Evolutionary conservation across 1,140 invertebrate genomes (phyloP).

Genomic region (Drosophila guanche): DNA sequence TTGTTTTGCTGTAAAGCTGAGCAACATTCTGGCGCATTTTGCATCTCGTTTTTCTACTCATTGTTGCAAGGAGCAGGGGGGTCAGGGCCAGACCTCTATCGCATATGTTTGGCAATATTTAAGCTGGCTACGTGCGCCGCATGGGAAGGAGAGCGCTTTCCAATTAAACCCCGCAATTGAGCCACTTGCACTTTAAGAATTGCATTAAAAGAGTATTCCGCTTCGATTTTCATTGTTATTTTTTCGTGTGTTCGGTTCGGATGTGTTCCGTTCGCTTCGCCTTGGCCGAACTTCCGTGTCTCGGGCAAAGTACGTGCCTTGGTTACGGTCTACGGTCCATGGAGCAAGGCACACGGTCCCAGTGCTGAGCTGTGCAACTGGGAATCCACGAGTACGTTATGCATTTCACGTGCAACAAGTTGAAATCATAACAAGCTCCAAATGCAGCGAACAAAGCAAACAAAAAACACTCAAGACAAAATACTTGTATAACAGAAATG

Average conservation of each 20-base stretch:
- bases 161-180: conserved; percentile 67
- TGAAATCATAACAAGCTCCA: conserved; percentile 74
- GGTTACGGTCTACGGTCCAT: conserved; percentile 46
- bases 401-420: conserved; percentile 81
- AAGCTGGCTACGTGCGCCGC: conserved; percentile 46
- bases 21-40: conserved; percentile 39
- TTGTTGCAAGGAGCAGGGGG: not conserved
- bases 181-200: conserved; percentile 75
- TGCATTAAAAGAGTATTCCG: conserved; percentile 61
- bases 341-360: not conserved
- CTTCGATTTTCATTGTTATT: conserved; percentile 45
- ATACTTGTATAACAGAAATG: conserved; percentile 67
- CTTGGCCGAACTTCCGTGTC: conserved; percentile 56
- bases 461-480: conserved; percentile 22
- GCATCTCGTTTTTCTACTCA: conserved; percentile 55
- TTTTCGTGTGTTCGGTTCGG: conserved; percentile 26
- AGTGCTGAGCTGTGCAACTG: not conserved
- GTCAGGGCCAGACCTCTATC: not conserved
- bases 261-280: conserved; percentile 36
- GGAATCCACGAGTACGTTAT: conserved; percentile 54
- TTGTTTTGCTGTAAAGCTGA: not conserved
- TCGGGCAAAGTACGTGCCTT: conserved; percentile 61
- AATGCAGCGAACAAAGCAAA: conserved; percentile 20
- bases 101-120: conserved; percentile 58
- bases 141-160: conserved; percentile 21